These are phyloP conservation scores for Gasteruption jaculator DNA, from an alignment of 2,888 invertebrate genomes.

Conservation along the genomic window DNA sequence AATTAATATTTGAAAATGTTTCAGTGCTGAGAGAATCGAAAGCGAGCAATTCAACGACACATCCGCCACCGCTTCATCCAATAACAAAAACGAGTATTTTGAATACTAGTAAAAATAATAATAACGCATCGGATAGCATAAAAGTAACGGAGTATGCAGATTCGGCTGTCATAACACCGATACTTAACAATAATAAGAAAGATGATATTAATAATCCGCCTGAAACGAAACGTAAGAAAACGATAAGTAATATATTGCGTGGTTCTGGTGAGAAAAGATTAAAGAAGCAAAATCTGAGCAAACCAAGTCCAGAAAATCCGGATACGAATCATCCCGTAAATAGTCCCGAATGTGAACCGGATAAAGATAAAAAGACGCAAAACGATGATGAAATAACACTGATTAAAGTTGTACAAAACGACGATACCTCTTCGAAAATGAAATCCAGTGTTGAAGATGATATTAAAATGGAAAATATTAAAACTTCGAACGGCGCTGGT, in stretches of 20 bases:
- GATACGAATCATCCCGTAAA: conserved; percentile 40
- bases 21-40: conserved; percentile 48
- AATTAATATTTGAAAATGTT: conserved; percentile 14
- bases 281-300: conserved; percentile 41
- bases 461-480: conserved; percentile 48
- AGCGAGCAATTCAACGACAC: conserved; percentile 40
- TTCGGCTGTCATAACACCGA: conserved; percentile 49
- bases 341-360: conserved; percentile 44
- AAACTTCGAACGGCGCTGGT: conserved; percentile 31
- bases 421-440: conserved; percentile 25
- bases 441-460: conserved; percentile 39
- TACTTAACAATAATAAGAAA: conserved; percentile 44
- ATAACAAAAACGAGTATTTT: conserved; percentile 46
- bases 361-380: conserved; percentile 42
- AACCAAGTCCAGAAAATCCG: conserved; percentile 38
- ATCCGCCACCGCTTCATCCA: conserved; percentile 49
- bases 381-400: conserved; percentile 49
- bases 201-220: conserved; percentile 35
- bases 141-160: conserved; percentile 49
- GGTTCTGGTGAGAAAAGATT: conserved; percentile 41
- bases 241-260: conserved; percentile 43
- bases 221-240: conserved; percentile 42
- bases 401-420: conserved; percentile 46
- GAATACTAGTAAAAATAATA: conserved; percentile 35
- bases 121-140: conserved; percentile 41